Conservation (phyloP, 2,797 vertebrate genomes). For the Epinephelus coioides region DNA sequence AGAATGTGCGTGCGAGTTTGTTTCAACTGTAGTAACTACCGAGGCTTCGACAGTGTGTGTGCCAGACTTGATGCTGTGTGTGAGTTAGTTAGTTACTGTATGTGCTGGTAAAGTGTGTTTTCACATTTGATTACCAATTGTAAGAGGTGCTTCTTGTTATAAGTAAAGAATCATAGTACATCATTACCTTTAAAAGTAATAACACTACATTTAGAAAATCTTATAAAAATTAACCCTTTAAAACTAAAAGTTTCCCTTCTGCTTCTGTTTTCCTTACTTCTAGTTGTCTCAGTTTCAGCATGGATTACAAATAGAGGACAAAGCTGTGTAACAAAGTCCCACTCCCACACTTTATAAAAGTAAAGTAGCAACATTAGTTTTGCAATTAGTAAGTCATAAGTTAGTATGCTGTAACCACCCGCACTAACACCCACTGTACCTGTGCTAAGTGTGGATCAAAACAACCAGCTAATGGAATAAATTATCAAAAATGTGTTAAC, state of each 20-base stretch:
- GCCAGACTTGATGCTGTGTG: constrained; percentile 49
- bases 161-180: not conserved
- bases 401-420: constrained; percentile 8
- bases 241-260: not conserved
- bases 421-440: constrained; percentile 13
- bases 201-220: constrained; percentile 13
- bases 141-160: not conserved
- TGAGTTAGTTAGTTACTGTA: constrained; percentile 28
- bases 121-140: constrained; percentile 22
- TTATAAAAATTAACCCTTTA: not conserved
- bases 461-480: constrained; percentile 12
- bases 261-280: not conserved
- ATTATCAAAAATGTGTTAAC: not conserved
- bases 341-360: not conserved
- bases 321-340: not conserved
- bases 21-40: constrained; percentile 50
- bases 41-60: constrained; percentile 51
- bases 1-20: constrained; percentile 48
- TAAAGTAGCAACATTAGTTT: not conserved
- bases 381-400: constrained; percentile 5
- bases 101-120: constrained; percentile 29
- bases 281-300: not conserved
- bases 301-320: not conserved
- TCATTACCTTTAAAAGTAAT: constrained; percentile 18
- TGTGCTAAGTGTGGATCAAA: constrained; percentile 2